phyloP scores from a whole-genome alignment of 2,113 vertebrate species.

The Erythrolamprus reginae region DNA sequence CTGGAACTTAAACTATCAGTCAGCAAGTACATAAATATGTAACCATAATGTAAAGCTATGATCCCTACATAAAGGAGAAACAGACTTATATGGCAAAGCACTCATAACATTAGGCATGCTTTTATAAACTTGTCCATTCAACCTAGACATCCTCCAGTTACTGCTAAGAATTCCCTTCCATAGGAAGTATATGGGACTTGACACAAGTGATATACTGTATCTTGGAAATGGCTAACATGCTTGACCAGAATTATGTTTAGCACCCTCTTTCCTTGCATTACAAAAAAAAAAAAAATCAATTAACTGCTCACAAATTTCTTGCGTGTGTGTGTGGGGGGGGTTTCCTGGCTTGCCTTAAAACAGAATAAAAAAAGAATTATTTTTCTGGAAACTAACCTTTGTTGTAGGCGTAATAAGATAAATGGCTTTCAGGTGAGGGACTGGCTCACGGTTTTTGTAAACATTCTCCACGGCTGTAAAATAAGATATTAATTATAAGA shows the following conservation, averaged over 20 bases:
- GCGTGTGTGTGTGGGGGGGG: too few species aligned
- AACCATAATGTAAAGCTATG: rapidly evolving
- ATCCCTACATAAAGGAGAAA: background rate
- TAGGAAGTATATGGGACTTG: background rate
- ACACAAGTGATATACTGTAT: background rate
- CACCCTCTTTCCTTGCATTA: background rate
- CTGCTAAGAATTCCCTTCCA: background rate
- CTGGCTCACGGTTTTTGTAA: conserved; percentile 87
- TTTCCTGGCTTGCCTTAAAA: background rate
- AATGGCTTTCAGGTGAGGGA: conserved; percentile 90
- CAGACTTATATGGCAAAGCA: background rate
- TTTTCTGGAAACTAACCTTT: conserved; percentile 74
- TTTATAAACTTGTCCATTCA: background rate
- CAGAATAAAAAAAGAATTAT: background rate
- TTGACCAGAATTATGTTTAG: background rate
- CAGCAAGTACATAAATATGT: background rate
- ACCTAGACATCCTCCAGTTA: background rate
- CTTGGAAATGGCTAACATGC: background rate
- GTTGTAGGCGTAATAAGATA: conserved; percentile 90
- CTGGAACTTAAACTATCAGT: background rate
- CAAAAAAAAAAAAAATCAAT: background rate
- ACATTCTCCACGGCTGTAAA: conserved; percentile 90
- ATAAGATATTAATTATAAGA: conserved; percentile 37
- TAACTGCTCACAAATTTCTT: background rate
- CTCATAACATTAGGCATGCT: background rate